Evolutionary conservation across 2,888 invertebrate species (phyloP), one percentile per base, ranked within the genome.

Genomic region (Apamea anceps): DNA sequence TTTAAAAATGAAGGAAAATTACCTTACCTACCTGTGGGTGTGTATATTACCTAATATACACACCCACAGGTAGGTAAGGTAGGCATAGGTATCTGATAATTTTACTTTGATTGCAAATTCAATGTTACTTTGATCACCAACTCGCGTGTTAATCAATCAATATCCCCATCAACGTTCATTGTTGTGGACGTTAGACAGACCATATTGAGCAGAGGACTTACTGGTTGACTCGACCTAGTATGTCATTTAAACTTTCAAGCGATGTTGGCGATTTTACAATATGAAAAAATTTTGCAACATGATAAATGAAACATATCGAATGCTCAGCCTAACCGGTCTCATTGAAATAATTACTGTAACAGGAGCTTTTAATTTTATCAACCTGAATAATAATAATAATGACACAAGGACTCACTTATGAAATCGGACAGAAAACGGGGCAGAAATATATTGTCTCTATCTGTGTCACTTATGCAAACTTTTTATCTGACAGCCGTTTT

Each of bases 331-430:
- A n/a, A 65, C 28, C 28, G n/a, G 25, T 77, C 48, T 71, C 77
- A 42, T 10, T 60, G 63, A 62, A 32, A 72, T 84, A 71, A 84
- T 78, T 67, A 37, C 60, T 72, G 60, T 73, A 72, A 78, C 32
- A 57, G n/a, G 25, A 83, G 42, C 51, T 77, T 76, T 75, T 72
- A 71, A 75, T 82, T 67, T 42, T 60, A 71, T 78, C 25, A 79
- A 57, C 62, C 48, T 54, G 62, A 45, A 51, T 25, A 70, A 54
- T 54, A 51, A 70, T 32, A 54, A 70, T 13, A 70, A 51, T 32
- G 25, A 37, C 8, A 25, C 32, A 54, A 51, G 10, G 25, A 32
- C 32, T 32, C 28, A 32, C 13, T 28, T 21, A 21, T 15, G 21
- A 28, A 21, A 48, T 28, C 48, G 13, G 32, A 28, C 13, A 21